Base-by-base conservation (phyloP, 1,140 invertebrate species). In the Capitella teleta region DNA sequence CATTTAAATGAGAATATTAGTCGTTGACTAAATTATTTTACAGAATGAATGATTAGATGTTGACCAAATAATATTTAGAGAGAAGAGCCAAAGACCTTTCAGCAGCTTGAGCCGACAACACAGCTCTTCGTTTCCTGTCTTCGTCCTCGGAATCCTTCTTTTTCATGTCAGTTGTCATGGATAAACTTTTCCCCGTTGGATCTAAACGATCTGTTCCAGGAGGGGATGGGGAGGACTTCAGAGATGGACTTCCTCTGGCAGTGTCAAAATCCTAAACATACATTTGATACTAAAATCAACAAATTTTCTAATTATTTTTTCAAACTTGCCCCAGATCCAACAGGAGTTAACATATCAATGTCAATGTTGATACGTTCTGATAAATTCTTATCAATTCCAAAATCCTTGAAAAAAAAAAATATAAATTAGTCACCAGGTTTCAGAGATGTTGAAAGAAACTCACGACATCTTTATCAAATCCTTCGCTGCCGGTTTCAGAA, bases 381-480 rank as follows among this genome's bases (percentile, higher is more conserved):
- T 47, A 67, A 49, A 40, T 65, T 67, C 50, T 64, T 69, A 41
- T 67, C 65, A 40, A 69, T 63, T 30, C 65, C 64, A 61, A 69
- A 69, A 55, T 69, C 65, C 67, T 69, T 47, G 41, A 51, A 38
- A 18, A 19, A 18, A 36, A 24, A 24, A 49, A 34, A 18, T n/a
- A n/a, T n/a, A n/a, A n/a, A n/a, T n/a, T n/a, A 24, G 43, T 28
- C 28, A 57, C 54, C 24, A 30, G 36, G 36, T 37, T 37, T 37
- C n/a, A 21, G 21, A 37, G 21, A 37, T 37, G 2, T 6, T 2
- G 3, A 37, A 3, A 37, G 28, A 23, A 45, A 61, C 64, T 60
- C 57, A 68, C 67, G 53, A 70, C 59, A 59, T 69, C 67, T 52
- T 66, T 67, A 2, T 57, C 60, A 49, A 64, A 70, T 43, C 67